These are phyloP conservation scores for Hippoglossus hippoglossus DNA, from an alignment of 2,797 vertebrate species.

Conservation along the genomic window DNA sequence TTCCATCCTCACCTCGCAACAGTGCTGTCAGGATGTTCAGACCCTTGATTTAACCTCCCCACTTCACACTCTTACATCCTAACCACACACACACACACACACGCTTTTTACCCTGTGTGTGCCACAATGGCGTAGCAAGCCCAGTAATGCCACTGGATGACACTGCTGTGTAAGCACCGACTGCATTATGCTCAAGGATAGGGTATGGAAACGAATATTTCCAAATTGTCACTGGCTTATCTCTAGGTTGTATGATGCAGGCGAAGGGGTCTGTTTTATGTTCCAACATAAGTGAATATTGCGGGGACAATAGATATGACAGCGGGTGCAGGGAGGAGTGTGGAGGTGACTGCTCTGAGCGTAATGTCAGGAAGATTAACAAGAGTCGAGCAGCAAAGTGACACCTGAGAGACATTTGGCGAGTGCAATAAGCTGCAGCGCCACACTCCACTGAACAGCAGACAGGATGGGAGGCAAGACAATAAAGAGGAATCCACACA, in stretches of 20 bases:
- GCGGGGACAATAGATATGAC: slow-evolving; percentile 46
- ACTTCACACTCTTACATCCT: slow-evolving; percentile 50
- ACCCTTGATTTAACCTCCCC: slow-evolving; percentile 70
- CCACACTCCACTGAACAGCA: slow-evolving; percentile 52
- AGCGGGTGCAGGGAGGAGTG: slow-evolving; percentile 39
- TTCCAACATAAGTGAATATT: slow-evolving; percentile 22
- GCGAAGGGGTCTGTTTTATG: slow-evolving; percentile 15
- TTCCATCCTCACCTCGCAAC: slow-evolving; percentile 70
- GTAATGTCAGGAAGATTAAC: slow-evolving; percentile 76
- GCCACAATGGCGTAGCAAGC: slow-evolving; percentile 41
- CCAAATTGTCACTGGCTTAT: slow-evolving; percentile 15
- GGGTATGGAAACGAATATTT: slow-evolving; percentile 14
- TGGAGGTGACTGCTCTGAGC: slow-evolving; percentile 71
- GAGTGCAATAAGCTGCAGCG: slow-evolving; percentile 45
- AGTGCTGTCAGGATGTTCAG: slow-evolving; percentile 75
- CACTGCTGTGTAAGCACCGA: neutral
- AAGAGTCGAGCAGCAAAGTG: slow-evolving; percentile 57
- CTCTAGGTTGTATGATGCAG: slow-evolving; percentile 2
- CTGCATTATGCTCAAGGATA: neutral
- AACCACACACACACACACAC: slow-evolving; percentile 7
- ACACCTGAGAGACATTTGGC: slow-evolving; percentile 69
- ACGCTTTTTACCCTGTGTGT: neutral
- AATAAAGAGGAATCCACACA: slow-evolving; percentile 30
- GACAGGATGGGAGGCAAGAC: slow-evolving; percentile 33
- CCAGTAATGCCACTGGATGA: slow-evolving; percentile 21